These are phyloP conservation scores for Drosophila santomea DNA, from an alignment of 1,140 invertebrate genomes.

Conservation along the genomic window DNA sequence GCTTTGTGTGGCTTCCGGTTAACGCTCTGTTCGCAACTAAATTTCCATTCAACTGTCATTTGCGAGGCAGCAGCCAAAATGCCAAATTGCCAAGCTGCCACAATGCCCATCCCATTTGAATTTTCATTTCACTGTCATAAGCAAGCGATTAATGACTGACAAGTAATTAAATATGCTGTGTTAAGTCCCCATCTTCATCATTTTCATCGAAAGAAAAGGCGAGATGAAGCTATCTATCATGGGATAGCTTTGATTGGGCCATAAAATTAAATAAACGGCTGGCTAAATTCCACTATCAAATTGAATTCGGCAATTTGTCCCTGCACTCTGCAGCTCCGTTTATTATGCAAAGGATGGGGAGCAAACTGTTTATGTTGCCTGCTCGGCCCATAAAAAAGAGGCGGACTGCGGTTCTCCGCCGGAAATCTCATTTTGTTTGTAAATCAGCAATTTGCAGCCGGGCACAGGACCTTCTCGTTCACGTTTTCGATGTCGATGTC, in stretches of 20 bases:
- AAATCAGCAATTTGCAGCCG: conserved; percentile 80
- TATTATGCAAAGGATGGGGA: conserved; percentile 67
- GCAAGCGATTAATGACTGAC: conserved; percentile 59
- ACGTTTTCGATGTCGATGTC: conserved; percentile 24
- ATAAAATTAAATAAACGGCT: conserved; percentile 79
- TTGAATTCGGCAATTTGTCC: conserved; percentile 81
- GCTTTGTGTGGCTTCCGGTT: conserved; percentile 24
- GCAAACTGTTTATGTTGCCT: conserved; percentile 63
- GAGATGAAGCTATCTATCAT: conserved; percentile 7
- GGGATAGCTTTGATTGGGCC: conserved; percentile 55
- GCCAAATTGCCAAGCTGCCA: not conserved
- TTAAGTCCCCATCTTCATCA: conserved; percentile 5
- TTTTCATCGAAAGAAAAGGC: not conserved
- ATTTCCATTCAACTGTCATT: conserved; percentile 78
- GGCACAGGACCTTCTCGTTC: conserved; percentile 50
- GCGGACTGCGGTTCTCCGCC: conserved; percentile 46
- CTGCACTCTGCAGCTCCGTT: conserved; percentile 48
- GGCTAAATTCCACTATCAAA: conserved; percentile 76
- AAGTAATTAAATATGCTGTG: conserved; percentile 64
- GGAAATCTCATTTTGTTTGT: conserved; percentile 82
- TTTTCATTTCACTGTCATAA: conserved; percentile 61
- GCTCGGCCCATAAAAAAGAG: conserved; percentile 56
- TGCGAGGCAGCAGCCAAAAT: conserved; percentile 16
- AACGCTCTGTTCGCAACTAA: conserved; percentile 62
- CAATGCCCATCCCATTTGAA: conserved; percentile 28